Percentiles rank a stretch among this genome's conserved stretches.
These are phyloP conservation scores for Prosapia bicincta DNA, from an alignment of 2,888 invertebrate species.

Conservation along the genomic window DNA sequence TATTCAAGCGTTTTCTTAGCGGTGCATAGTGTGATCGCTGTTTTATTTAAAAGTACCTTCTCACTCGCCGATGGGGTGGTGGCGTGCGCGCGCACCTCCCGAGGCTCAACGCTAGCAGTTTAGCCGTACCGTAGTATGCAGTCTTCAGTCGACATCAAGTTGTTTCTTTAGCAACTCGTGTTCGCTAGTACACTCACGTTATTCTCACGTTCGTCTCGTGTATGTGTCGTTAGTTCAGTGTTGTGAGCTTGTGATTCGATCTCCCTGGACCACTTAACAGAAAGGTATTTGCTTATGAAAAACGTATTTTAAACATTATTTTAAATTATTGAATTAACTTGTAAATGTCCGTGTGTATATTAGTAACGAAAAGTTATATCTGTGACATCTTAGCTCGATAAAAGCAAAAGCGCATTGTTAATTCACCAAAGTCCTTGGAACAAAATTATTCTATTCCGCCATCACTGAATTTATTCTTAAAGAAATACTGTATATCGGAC, in stretches of 20 bases:
- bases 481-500: too few relatives aligned
- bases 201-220: neutral
- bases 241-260: neutral
- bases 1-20: neutral
- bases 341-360: too few relatives aligned
- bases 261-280: neutral
- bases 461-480: too few relatives aligned
- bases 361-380: too few relatives aligned
- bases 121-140: neutral
- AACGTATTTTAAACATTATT: too few relatives aligned
- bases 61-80: neutral
- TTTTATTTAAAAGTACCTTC: neutral
- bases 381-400: too few relatives aligned
- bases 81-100: neutral
- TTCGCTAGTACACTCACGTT: neutral
- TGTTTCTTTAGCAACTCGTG: neutral
- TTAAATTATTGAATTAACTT: too few relatives aligned
- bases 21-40: neutral
- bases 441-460: too few relatives aligned
- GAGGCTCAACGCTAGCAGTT: neutral
- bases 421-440: too few relatives aligned
- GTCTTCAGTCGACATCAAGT: neutral
- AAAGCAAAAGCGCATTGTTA: too few relatives aligned
- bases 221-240: neutral
- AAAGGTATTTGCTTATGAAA: neutral